A percentile compares a stretch with the other conserved stretches of the same genome.
phyloP scores from a whole-genome alignment of 1,140 invertebrate species.

The Leptestheria dahalacensis region DNA sequence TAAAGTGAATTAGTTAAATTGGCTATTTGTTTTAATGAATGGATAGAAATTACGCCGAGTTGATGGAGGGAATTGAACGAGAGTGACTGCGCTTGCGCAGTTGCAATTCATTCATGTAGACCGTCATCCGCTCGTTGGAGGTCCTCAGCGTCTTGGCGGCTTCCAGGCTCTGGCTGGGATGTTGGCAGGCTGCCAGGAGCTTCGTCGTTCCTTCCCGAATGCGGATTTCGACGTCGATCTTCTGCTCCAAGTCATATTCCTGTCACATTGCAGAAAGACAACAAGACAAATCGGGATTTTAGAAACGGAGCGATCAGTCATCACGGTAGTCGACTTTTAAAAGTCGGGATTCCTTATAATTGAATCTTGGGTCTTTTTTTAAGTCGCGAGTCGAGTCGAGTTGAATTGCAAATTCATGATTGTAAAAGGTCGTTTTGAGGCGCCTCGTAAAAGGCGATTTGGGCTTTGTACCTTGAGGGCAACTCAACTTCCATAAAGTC shows the following conservation, averaged over 20 bases:
- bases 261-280: constrained; percentile 23
- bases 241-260: constrained; percentile 49
- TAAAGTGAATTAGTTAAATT: too few species aligned
- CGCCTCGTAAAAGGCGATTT: too few species aligned
- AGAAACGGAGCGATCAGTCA: too few species aligned
- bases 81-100: constrained; percentile 33
- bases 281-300: background rate
- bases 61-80: constrained; percentile 22
- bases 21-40: background rate
- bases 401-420: too few species aligned
- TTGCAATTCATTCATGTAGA: constrained; percentile 51
- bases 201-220: constrained; percentile 54
- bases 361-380: too few species aligned
- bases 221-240: constrained; percentile 55
- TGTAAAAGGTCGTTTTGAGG: too few species aligned
- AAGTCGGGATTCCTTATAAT: too few species aligned
- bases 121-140: constrained; percentile 49
- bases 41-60: background rate
- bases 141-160: constrained; percentile 49
- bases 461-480: too few species aligned
- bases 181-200: constrained; percentile 46
- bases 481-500: too few species aligned
- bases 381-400: too few species aligned
- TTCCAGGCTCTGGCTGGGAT: constrained; percentile 47
- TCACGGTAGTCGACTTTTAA: background rate